Base-by-base conservation (phyloP, 2,113 vertebrate genomes). In the Pelmatolapia mariae region DNA sequence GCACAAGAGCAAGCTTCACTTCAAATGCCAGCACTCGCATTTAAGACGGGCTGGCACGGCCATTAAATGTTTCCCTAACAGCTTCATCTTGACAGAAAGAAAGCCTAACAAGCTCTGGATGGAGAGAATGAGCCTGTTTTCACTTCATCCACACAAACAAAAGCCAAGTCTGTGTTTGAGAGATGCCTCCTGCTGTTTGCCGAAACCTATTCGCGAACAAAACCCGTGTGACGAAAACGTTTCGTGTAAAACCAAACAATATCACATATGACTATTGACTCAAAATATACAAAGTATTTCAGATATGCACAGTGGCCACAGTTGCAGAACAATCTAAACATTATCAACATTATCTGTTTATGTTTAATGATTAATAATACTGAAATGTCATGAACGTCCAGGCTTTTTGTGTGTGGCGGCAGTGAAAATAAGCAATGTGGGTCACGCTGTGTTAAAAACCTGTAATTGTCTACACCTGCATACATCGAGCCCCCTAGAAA, bases 51-150 rank as follows among this genome's bases (percentile, higher is more conserved):
- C 43, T 86, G 81, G 83, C 82, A 38, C 13, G 6, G 50, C 66
- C 61, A 40, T 81, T 88, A 86, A 92, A 86, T 80, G 87, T 90
- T 94, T 92, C 90, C 92, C 86, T 66, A 71, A 86, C 84, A 85
- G 78, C 71, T 83, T 76, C 54, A 71, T 86, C 87, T 83, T 81
- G 90, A 90, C 40, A 73, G 68, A 10, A 45, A 73, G 38, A 45
- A 73, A 45, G 40, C 68, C 83, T 83, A 85, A 89, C 47, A 81
- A 79, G 80, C 76, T 76, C 7, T 91, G 82, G 84, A 73, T 47
- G 68, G 15, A 57, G 40, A 66, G 29, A 82, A 11, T 6, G 16
- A 40, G 59, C 53, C 78, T 90, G 43, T 82, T 92, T 91, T 43
- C 38, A 56, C 63, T 89, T 86, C 76, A 63, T 61, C 63, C 53